Evolutionary conservation across 2,797 vertebrate genomes (phyloP), one percentile per base, ranked within the genome.

Genomic region (Enteromius mattozi): DNA sequence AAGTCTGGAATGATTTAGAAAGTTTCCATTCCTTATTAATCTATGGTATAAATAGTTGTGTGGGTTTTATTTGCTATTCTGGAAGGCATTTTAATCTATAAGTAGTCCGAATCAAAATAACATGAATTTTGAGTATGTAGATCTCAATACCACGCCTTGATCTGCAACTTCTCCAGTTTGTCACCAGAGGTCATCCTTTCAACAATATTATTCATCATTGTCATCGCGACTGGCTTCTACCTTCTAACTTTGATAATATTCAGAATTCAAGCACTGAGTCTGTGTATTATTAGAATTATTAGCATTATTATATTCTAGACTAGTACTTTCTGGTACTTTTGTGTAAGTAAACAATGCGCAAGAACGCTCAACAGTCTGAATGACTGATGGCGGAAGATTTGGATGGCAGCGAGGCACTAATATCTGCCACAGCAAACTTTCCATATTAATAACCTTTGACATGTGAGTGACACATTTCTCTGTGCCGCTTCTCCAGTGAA

Each of bases 111-210:
- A 71, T 71, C 8, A 74, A 74, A 75, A 66, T 65, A 75, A 13
- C 2, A 8, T 45, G 6, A 9, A n/a, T 72, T 59, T 24, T 47
- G 2, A 33, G 21, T 9, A 12, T 49, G 40, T 49, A 35, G 2
- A 63, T 65, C 56, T 74, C 12, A 82, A 74, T 49, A 47, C 13
- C 59, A 40, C 6, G 35, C 1, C 4, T 30, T 17, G 16, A 74
- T 16, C 54, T 51, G 71, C 45, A 54, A 14, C 30, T 19, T 71
- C 56, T 65, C n/a, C 3, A 13, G 42, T 82, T 59, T 65, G 70
- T 65, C 70, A 82, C 70, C 69, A 82, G 80, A 82, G 40, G 30
- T 37, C 80, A 9, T 24, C 5, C 27, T 74, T 47, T 74, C 8
- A 8, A 49, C 56, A 65, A 35, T 49, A 49, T n/a, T 17, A 61